Evolutionary conservation across 2,888 invertebrate species (phyloP), one percentile per base, ranked within the genome.

Genomic region (Cosmia pyralina): DNA sequence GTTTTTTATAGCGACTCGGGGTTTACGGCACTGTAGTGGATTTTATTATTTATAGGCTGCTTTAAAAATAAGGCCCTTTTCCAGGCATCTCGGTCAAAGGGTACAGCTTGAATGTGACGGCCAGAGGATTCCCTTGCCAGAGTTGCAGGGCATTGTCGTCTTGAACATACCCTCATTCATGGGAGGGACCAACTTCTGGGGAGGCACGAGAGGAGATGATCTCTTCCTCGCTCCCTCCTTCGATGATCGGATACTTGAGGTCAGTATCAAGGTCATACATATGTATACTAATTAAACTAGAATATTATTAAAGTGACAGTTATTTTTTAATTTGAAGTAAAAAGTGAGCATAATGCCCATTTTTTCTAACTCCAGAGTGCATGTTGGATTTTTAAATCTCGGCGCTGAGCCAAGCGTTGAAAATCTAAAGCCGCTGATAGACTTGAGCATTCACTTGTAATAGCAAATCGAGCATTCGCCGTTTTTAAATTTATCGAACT

Each of bases 181-280:
- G 98, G 99, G 99, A 8, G 99, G 99, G 62, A 99, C 99, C 48
- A 99, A 99, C 94, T 99, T 99, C 93, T 99, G 99, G 99, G 99
- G 99, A 67, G 98, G 98, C 8, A 98, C 98, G 4, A 98, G 99
- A 90, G 98, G 98, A 87, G 99, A 98, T 86, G 99, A 99, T 89
- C 97, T 98, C 67, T 99, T 99, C 90, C 95, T 99, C 22, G 98
- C 99, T 0, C 99, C 99, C 5, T 98, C 98, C 19, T 99, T 99
- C 90, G 99, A 99, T 93, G 99, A 99, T 94, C 97, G 98, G 73
- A 98, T 99, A 77, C 96, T 99, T 64, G 99, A 99, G 96, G 99
- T 99, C 52, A 86, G 86, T 53, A 3, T 11, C n/a, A 34, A 38
- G 11, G 15, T 46, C 4, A 44, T 11, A 44, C 13, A 41, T 41